Percentiles rank a stretch among this genome's conserved stretches.
These are phyloP conservation scores for Acanthiza pusilla DNA, from an alignment of 2,797 vertebrate species.

Conservation along the genomic window DNA sequence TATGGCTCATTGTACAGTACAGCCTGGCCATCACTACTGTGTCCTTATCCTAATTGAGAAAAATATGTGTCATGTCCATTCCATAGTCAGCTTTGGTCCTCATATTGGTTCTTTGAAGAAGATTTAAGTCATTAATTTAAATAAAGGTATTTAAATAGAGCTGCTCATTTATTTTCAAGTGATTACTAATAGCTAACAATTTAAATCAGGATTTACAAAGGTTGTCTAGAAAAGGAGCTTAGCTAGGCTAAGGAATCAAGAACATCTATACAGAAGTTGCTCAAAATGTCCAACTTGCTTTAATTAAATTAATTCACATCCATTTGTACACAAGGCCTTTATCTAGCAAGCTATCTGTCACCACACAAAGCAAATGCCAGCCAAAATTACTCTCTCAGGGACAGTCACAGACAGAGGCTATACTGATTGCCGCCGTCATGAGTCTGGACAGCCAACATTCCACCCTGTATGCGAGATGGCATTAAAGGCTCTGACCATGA, in stretches of 20 bases:
- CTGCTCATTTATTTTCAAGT: not conserved
- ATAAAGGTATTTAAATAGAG: not conserved
- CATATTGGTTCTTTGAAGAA: not conserved
- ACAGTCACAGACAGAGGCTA: accelerated
- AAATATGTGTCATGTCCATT: accelerated
- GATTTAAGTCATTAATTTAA: not conserved
- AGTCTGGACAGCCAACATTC: not conserved
- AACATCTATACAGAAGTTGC: not conserved
- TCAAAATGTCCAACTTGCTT: not conserved
- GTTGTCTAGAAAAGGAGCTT: not conserved
- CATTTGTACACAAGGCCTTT: not conserved
- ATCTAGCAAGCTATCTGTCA: not conserved
- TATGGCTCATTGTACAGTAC: not conserved
- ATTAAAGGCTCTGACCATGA: not conserved
- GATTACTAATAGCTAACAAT: not conserved
- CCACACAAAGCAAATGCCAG: not conserved
- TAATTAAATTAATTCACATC: not conserved
- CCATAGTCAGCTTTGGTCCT: not conserved
- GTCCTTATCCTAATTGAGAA: not conserved
- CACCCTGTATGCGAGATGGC: accelerated
- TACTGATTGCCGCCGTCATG: not conserved
- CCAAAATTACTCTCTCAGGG: not conserved
- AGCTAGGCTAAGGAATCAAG: not conserved
- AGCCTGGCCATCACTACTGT: not conserved
- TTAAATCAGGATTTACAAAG: not conserved